Evolutionary conservation across 2,113 vertebrate species (phyloP).

Genomic region (Shinisaurus crocodilurus): DNA sequence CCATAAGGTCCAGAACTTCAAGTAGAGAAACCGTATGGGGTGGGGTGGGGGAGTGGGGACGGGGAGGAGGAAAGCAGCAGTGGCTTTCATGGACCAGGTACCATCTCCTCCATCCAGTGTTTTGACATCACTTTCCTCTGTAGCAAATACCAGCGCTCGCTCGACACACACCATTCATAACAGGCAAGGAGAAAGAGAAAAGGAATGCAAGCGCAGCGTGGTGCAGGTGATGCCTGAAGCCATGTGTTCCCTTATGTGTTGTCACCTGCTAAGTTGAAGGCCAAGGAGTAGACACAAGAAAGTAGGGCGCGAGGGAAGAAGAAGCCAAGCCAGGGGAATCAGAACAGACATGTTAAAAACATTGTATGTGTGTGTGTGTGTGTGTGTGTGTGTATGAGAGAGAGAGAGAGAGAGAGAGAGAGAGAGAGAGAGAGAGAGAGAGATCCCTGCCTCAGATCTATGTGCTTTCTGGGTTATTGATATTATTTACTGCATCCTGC

Average conservation of each 20-base stretch:
- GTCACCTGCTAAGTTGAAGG: slow-evolving; percentile 29
- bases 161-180: not conserved
- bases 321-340: not conserved
- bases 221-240: not conserved
- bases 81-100: not conserved
- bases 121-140: not conserved
- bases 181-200: not conserved
- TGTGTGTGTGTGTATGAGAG: too few relatives aligned
- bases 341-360: not conserved
- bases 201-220: not conserved
- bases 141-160: slow-evolving; percentile 1
- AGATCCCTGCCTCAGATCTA: too few relatives aligned
- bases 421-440: too few relatives aligned
- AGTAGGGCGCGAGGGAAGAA: not conserved
- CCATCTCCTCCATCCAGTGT: slow-evolving; percentile 4
- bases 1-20: slow-evolving; percentile 13
- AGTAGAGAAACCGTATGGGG: not conserved
- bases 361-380: too few relatives aligned
- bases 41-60: too few relatives aligned
- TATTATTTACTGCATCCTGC: too few relatives aligned
- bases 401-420: too few relatives aligned
- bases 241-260: slow-evolving; percentile 11
- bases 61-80: too few relatives aligned
- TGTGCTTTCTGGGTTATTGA: too few relatives aligned
- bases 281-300: slow-evolving; percentile 6